Evolutionary conservation across 2,888 invertebrate genomes (phyloP).

Genomic region (Acanthoscelides obtectus): DNA sequence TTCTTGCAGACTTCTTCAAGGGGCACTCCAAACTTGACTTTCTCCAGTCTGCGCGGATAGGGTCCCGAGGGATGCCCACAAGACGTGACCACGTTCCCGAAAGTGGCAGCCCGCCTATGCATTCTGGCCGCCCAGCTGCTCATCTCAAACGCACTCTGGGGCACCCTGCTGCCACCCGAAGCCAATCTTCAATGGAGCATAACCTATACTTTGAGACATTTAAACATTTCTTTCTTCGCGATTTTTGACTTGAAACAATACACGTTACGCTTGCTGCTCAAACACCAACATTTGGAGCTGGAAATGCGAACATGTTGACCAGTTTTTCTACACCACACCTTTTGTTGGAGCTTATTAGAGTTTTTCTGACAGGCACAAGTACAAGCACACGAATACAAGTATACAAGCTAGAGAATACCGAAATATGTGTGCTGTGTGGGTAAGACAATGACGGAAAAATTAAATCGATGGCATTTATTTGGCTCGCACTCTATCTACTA

Average conservation of each 20-base stretch:
- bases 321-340: neutral
- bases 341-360: neutral
- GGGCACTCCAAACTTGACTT: conserved; percentile 91
- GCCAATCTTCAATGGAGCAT: conserved; percentile 35
- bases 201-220: conserved; percentile 36
- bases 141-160: conserved; percentile 53
- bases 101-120: conserved; percentile 85
- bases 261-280: neutral
- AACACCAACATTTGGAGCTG: neutral
- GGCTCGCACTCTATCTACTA: neutral
- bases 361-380: neutral
- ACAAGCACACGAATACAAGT: neutral
- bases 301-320: neutral
- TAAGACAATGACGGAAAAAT: neutral
- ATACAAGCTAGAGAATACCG: neutral
- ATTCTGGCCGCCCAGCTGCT: conserved; percentile 90
- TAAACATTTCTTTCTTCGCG: conserved; percentile 3
- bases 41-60: conserved; percentile 80
- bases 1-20: conserved; percentile 92
- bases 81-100: conserved; percentile 86
- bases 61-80: conserved; percentile 83
- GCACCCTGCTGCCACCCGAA: conserved; percentile 12
- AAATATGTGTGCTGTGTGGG: neutral
- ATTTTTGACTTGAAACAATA: neutral
- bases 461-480: neutral